Conservation (phyloP, 1,140 invertebrate species). For the Vanessa tameamea region DNA sequence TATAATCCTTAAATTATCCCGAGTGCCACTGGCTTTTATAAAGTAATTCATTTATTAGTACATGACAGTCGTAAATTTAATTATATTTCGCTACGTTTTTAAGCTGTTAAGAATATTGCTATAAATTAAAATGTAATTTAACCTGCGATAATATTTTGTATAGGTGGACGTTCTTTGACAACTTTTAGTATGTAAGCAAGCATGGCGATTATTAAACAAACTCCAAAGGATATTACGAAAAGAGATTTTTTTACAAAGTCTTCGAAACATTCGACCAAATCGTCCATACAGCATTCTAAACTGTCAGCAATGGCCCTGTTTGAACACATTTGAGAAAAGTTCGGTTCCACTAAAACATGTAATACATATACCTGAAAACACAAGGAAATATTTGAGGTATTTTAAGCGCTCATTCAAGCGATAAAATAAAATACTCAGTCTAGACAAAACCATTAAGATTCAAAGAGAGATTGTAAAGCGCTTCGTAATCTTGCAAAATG, state of each 20-base stretch:
- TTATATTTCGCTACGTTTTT: too few relatives aligned
- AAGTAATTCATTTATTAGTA: too few relatives aligned
- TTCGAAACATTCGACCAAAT: constrained; percentile 55
- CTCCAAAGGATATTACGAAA: constrained; percentile 46
- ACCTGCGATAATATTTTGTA: constrained; percentile 19
- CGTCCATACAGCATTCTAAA: constrained; percentile 60
- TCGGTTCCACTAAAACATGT: constrained; percentile 54
- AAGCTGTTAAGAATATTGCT: too few relatives aligned
- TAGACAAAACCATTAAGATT: constrained; percentile 1
- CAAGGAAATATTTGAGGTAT: constrained; percentile 18
- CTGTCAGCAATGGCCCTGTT: constrained; percentile 42
- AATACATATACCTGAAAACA: constrained; percentile 65
- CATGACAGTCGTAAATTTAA: too few relatives aligned
- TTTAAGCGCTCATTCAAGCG: neutral
- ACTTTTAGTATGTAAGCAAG: constrained; percentile 52
- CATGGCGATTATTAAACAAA: constrained; percentile 46
- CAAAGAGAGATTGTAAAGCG: neutral
- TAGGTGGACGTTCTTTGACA: constrained; percentile 32
- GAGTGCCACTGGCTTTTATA: too few relatives aligned
- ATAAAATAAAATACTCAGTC: neutral
- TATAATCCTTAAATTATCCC: too few relatives aligned
- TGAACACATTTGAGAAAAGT: constrained; percentile 50
- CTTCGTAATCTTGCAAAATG: neutral
- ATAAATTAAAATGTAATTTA: constrained; percentile 1
- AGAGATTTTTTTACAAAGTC: constrained; percentile 60